phyloP scores from a whole-genome alignment of 2,888 invertebrate species.

The Phengaris alcon region DNA sequence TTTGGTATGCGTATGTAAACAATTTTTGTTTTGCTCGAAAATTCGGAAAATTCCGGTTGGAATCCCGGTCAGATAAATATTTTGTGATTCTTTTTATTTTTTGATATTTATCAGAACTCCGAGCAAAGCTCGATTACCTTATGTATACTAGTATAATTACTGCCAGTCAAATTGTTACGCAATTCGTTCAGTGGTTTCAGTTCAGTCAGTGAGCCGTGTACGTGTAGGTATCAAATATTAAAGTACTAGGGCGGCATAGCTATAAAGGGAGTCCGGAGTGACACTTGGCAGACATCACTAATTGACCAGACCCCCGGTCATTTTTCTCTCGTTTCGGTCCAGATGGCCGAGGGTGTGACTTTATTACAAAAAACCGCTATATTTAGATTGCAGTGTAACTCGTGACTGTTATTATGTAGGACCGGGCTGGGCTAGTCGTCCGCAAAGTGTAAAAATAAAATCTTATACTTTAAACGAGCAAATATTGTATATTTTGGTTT shows the following conservation, averaged over 20 bases:
- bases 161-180: background rate
- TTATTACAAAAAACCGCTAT: slow-evolving; percentile 11
- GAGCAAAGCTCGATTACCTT: too few species aligned
- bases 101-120: too few species aligned
- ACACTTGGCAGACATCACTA: slow-evolving; percentile 41
- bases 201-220: background rate
- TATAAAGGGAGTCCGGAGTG: slow-evolving; percentile 15
- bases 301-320: slow-evolving; percentile 44
- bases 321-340: slow-evolving; percentile 44
- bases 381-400: slow-evolving; percentile 3
- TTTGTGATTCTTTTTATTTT: too few species aligned
- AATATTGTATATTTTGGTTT: too few species aligned
- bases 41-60: too few species aligned
- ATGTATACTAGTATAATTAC: too few species aligned
- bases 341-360: slow-evolving; percentile 39
- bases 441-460: too few species aligned
- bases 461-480: too few species aligned
- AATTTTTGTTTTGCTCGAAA: too few species aligned
- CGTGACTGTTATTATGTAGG: background rate
- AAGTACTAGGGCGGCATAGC: slow-evolving; percentile 16
- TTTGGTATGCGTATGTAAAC: too few species aligned
- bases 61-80: too few species aligned
- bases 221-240: background rate
- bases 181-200: background rate
- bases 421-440: too few species aligned